Percentiles rank a stretch among this genome's conserved stretches.
Conservation (phyloP, 2,797 vertebrate species). For the Poecilia picta region DNA sequence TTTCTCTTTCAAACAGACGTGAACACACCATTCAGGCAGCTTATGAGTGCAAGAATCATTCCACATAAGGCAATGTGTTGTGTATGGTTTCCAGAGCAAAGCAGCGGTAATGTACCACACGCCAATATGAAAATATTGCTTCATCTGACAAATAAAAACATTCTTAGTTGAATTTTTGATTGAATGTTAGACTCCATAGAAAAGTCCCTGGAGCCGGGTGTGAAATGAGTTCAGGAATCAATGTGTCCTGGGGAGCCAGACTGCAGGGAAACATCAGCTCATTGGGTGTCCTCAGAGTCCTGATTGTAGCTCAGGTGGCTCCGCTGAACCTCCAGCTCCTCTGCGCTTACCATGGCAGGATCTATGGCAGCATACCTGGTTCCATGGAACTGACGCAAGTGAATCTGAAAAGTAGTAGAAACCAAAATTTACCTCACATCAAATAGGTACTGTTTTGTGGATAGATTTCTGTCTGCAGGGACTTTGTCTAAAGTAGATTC, state of each 20-base stretch:
- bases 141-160: slow-evolving; percentile 78
- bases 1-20: slow-evolving; percentile 23
- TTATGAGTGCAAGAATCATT: slow-evolving; percentile 61
- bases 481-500: background rate
- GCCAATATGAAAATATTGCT: slow-evolving; percentile 81
- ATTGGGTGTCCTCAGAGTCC: slow-evolving; percentile 78
- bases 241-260: background rate
- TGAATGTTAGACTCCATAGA: slow-evolving; percentile 47
- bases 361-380: slow-evolving; percentile 94
- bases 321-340: slow-evolving; percentile 93
- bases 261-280: slow-evolving; percentile 40
- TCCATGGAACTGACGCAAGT: slow-evolving; percentile 95
- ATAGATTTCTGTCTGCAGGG: background rate
- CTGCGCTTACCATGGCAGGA: slow-evolving; percentile 91
- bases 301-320: slow-evolving; percentile 70
- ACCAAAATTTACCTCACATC: background rate
- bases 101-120: slow-evolving; percentile 42
- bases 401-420: slow-evolving; percentile 82
- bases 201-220: slow-evolving; percentile 16
- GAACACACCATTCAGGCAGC: slow-evolving; percentile 44
- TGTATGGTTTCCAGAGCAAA: slow-evolving; percentile 55
- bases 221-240: slow-evolving; percentile 31
- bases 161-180: slow-evolving; percentile 51
- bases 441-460: background rate
- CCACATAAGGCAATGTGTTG: slow-evolving; percentile 78